Evolutionary conservation across 2,888 invertebrate species (phyloP).

Genomic region (Smittia sp.): DNA sequence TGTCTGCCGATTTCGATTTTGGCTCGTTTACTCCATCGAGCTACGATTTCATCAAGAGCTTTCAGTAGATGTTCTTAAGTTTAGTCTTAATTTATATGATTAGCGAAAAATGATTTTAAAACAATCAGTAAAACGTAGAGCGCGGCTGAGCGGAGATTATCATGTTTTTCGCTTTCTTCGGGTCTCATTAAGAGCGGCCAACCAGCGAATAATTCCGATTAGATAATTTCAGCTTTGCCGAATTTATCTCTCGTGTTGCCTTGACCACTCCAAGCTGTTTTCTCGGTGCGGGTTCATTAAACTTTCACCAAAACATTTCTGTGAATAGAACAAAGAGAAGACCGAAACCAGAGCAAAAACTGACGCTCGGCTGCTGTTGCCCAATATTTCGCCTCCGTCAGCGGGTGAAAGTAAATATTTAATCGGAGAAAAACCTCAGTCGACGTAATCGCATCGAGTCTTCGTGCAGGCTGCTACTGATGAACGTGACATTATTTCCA

Average conservation of each 20-base stretch:
- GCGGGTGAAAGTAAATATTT: constrained; percentile 1
- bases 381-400: neutral
- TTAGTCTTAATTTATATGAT: neutral
- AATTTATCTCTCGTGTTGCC: neutral
- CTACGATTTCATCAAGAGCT: neutral
- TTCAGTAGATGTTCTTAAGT: neutral
- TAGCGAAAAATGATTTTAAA: neutral
- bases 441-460: no score
- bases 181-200: neutral
- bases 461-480: no score
- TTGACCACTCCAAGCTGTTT: neutral
- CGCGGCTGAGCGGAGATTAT: neutral
- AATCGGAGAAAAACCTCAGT: no score
- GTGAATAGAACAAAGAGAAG: neutral
- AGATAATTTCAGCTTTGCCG: constrained; percentile 4
- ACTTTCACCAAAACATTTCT: neutral
- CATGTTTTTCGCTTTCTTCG: neutral
- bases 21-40: neutral
- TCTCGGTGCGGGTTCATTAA: neutral
- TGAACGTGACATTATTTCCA: no score
- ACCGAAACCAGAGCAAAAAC: neutral
- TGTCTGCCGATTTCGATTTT: neutral
- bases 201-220: neutral
- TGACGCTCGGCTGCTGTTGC: neutral
- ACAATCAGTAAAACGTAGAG: neutral